phyloP scores from a whole-genome alignment of 2,888 invertebrate genomes.

The Litoditis marina region DNA sequence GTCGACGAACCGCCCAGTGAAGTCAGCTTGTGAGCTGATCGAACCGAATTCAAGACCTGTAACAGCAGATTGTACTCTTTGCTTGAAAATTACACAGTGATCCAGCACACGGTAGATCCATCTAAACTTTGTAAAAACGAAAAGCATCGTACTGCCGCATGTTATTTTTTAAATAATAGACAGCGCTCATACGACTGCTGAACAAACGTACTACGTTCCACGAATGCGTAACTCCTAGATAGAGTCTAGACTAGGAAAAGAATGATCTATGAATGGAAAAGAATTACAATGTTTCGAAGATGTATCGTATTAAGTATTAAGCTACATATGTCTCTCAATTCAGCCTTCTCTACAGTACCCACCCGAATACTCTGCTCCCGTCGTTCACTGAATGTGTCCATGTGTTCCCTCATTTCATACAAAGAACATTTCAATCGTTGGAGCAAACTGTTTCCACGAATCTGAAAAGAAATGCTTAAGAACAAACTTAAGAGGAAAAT shows the following conservation, averaged over 20 bases:
- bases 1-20: conserved; percentile 68
- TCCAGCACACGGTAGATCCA: no score
- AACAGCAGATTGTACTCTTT: no score
- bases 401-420: conserved; percentile 87
- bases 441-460: conserved; percentile 66
- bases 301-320: no score
- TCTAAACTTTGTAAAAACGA: not conserved
- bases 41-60: conserved; percentile 71
- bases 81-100: no score
- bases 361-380: conserved; percentile 70
- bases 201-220: not conserved
- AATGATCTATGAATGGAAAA: no score
- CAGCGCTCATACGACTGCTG: no score
- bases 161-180: conserved; percentile 13
- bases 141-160: conserved; percentile 2
- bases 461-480: conserved; percentile 41
- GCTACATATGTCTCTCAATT: no score
- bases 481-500: no score
- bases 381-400: conserved; percentile 88
- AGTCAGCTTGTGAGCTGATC: conserved; percentile 77
- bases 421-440: conserved; percentile 84
- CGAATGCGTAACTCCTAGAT: no score
- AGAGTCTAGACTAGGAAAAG: no score
- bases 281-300: no score
- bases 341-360: not conserved